These are phyloP conservation scores for Lophotis ruficrista DNA, from an alignment of 2,113 vertebrate genomes.

Conservation along the genomic window DNA sequence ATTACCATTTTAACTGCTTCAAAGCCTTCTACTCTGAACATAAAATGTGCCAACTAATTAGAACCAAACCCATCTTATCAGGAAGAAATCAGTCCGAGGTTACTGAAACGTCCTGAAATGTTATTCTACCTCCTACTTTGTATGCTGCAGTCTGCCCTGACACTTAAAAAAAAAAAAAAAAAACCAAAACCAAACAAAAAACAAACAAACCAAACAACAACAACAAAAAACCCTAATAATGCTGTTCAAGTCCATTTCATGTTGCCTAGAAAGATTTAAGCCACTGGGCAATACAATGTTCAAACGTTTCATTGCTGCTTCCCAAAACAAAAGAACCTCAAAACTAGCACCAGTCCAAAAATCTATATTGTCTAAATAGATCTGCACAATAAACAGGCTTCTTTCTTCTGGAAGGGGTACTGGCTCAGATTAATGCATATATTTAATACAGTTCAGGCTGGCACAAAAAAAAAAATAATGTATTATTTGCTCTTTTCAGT, in stretches of 20 bases:
- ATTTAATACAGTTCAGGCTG: not conserved
- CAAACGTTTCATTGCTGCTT: not conserved
- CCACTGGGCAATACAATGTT: not conserved
- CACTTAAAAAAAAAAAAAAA: not conserved
- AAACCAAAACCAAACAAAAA: too few relatives aligned
- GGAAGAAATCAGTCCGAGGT: not conserved
- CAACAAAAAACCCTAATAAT: too few relatives aligned
- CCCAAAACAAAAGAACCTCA: not conserved
- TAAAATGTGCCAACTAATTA: not conserved
- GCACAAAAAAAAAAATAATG: not conserved
- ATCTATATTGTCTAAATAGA: not conserved
- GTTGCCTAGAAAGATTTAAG: not conserved
- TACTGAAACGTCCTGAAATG: not conserved
- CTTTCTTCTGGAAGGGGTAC: not conserved
- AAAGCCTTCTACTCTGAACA: not conserved
- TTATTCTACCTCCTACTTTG: not conserved
- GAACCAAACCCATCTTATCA: not conserved
- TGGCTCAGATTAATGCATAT: not conserved
- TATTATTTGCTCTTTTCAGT: not conserved
- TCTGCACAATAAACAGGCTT: not conserved
- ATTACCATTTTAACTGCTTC: not conserved
- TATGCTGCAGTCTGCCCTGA: not conserved
- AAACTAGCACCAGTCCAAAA: not conserved
- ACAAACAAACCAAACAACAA: too few relatives aligned
- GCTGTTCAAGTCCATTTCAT: not conserved